Base-by-base conservation (phyloP, 1,140 invertebrate genomes). In the Maconellicoccus hirsutus region DNA sequence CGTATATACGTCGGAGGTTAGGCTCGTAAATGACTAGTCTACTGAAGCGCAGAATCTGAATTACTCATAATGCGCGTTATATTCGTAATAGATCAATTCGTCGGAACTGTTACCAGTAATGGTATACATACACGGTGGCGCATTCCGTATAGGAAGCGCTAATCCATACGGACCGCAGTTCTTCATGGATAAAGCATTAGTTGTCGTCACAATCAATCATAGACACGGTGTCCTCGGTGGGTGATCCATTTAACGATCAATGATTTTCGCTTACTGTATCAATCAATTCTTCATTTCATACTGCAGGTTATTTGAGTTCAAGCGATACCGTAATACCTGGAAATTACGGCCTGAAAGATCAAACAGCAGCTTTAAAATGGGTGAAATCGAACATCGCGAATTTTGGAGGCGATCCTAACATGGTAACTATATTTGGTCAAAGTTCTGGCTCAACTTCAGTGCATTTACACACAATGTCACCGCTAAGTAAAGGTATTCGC, bases 191-290 rank as follows among this genome's bases (percentile, higher is more conserved):
- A 82, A 85, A 70, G 86, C 92, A 73, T 80, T 93, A 1, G 78
- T 94, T 7, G 81, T 93, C 0, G 88, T 94, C 1, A 87, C 87
- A 0, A 81, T 87, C 0, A 94, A 94, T 78, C 94, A 90, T 76
- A 84, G 92, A 79, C 83, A 89, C 71, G 85, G 85, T 78, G 72
- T 79, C n/a, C 76, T 85, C 19, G 84, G 84, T 83, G 75, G 19
- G 19, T 61, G n/a, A n/a, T 33, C 12, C 29, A 12, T 33, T 33
- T 3, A 3, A 33, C 3, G 12, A 33, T 12, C 3, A 33, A 33
- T 33, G 12, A 12, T 33, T 33, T 33, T 12, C 12, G n/a, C n/a
- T n/a, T n/a, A n/a, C n/a, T n/a, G n/a, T 33, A 33, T 33, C 29
- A 12, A 33, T 33, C 29, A 12, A 33, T 33, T 33, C n/a, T n/a